Evolutionary conservation across 1,140 invertebrate species (phyloP), one percentile per base, ranked within the genome.

Genomic region (Cardiocondyla obscurior): DNA sequence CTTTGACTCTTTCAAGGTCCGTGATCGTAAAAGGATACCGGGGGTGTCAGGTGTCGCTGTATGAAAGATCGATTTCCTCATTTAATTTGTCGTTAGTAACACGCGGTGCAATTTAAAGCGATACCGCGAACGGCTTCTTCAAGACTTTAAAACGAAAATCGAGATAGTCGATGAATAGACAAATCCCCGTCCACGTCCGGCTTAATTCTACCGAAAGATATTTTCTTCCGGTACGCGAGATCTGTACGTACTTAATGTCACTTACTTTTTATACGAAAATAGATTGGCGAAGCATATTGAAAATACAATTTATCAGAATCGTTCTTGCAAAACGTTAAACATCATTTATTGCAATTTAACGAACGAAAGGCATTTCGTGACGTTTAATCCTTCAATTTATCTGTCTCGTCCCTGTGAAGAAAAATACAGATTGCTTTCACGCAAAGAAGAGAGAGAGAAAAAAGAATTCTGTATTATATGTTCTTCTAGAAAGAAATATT

Each of bases 21-120:
- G 60, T 77, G 30, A 53, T 79, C 49, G 74, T 14, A 16, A n/a
- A 36, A 49, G n/a, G 36, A 69, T 67, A 67, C 7, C 7, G 22
- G n/a, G 39, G 30, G 33, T 67, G 22, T 77, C 62, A 79, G 36
- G 5, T 77, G 74, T 12, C 60, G 58, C 28, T 12, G 33, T n/a
- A 67, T 51, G 14, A 81, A 58, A 81, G 33, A 81, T 81, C 69
- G 53, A 81, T 81, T 60, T 53, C 25, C 46, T 67, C 74, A 33
- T 79, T 69, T 79, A 79, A 67, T 69, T 69, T 19, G 39, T 81
- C 79, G 39, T 70, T 57, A 81, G 39, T 57, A 16, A 6, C 55
- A 70, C 16, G 19, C n/a, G 39, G 44, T 25, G n/a, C 28, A 36
- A 81, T 81, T 81, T 81, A 70, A 58, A 51, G 22, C 53, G n/a